Conservation (phyloP, 2,888 invertebrate species). For the Mimas tiliae region DNA sequence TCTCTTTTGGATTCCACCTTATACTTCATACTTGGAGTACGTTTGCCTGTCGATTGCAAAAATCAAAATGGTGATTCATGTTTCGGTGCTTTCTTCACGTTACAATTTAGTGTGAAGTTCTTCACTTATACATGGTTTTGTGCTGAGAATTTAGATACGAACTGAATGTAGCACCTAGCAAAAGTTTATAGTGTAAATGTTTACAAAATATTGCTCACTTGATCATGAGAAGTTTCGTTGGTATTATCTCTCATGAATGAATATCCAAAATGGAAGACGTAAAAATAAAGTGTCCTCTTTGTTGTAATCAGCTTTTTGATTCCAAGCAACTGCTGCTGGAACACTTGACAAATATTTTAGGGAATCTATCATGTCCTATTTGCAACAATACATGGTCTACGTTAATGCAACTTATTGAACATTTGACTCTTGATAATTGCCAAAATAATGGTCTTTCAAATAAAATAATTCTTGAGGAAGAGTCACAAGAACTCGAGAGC, state of each 20-base stretch:
- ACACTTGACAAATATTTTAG: conserved; percentile 75
- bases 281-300: conserved; percentile 85
- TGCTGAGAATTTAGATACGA: conserved; percentile 70
- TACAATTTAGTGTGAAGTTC: conserved; percentile 79
- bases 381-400: conserved; percentile 83
- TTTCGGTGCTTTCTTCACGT: conserved; percentile 65
- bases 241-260: conserved; percentile 29
- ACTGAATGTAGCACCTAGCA: conserved; percentile 61
- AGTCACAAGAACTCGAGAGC: neutral
- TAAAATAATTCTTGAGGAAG: conserved; percentile 7
- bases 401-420: conserved; percentile 82
- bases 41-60: too few relatives aligned
- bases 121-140: conserved; percentile 64
- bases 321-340: conserved; percentile 82
- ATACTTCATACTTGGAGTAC: too few relatives aligned
- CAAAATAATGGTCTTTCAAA: conserved; percentile 30
- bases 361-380: conserved; percentile 85
- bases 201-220: conserved; percentile 53
- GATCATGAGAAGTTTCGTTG: neutral
- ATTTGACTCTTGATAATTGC: conserved; percentile 77
- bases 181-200: conserved; percentile 50
- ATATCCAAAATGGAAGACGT: conserved; percentile 77
- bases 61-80: conserved; percentile 38
- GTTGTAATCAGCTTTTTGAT: conserved; percentile 86
- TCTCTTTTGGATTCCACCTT: neutral